Conservation (phyloP, 2,113 vertebrate genomes). For the Syrrhaptes paradoxus region DNA sequence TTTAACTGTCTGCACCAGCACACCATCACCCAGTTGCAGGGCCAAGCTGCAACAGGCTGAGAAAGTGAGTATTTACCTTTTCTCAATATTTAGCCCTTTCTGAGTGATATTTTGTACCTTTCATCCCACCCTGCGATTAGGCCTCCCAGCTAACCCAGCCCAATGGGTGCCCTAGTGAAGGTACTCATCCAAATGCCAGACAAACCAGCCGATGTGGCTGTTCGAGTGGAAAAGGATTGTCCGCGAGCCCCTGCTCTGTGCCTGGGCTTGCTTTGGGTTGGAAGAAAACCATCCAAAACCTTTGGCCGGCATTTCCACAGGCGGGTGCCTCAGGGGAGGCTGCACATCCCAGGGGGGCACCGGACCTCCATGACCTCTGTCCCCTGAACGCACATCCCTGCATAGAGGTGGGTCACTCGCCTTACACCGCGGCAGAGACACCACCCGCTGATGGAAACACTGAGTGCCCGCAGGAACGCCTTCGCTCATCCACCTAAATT, state of each 20-base stretch:
- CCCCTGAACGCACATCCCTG: background rate
- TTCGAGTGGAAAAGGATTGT: fast-evolving
- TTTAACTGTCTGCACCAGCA: background rate
- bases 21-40: fast-evolving
- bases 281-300: background rate
- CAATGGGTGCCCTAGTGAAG: background rate
- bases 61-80: background rate
- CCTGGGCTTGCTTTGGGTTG: background rate
- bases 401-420: background rate
- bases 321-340: background rate
- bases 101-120: background rate
- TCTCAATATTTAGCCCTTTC: background rate
- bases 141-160: background rate
- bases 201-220: fast-evolving
- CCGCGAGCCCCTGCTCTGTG: fast-evolving
- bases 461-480: fast-evolving
- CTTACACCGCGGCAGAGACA: background rate
- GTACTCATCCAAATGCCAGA: background rate
- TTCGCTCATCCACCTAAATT: background rate
- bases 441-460: background rate
- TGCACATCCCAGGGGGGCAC: background rate
- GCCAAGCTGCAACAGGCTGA: background rate
- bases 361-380: background rate
- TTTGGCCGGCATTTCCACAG: background rate
- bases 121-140: background rate